Base-by-base conservation (phyloP, 2,113 vertebrate species). In the Grantiella picta region DNA sequence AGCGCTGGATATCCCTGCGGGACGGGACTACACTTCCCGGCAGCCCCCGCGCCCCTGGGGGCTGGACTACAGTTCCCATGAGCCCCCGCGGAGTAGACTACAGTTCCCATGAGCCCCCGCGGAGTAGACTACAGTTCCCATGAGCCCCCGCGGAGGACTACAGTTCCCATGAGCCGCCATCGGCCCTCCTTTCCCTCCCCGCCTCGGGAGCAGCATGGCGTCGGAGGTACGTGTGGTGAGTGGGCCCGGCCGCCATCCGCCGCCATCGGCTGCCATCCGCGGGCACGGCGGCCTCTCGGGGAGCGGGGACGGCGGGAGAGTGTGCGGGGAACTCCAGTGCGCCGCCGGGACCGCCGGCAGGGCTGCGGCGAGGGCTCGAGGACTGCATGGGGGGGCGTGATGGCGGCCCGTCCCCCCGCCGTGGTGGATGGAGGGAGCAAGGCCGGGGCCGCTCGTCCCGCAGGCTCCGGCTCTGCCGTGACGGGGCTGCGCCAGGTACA, bases 101-200 rank as follows among this genome's bases (percentile, higher is more conserved):
- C 88, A 4, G 1, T 4, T 90, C 93, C 93, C 95, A 4, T 38
- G 24, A 53, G 52, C 10, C 21, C 29, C 14, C 31, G 23, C 71
- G 13, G 7, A n/a, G n/a, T n/a, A n/a, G n/a, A n/a, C n/a, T n/a
- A n/a, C n/a, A n/a, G n/a, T n/a, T n/a, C n/a, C n/a, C n/a, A n/a
- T n/a, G n/a, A n/a, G n/a, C n/a, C n/a, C n/a, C n/a, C n/a, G n/a
- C n/a, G n/a, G n/a, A n/a, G n/a, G n/a, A n/a, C n/a, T n/a, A n/a
- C n/a, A n/a, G n/a, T n/a, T n/a, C n/a, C n/a, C n/a, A n/a, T n/a
- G n/a, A n/a, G n/a, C n/a, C n/a, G n/a, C n/a, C n/a, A n/a, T n/a
- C n/a, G 13, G 7, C 3, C 0, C 7, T 0, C 1, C 0, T 1
- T 1, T 1, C 6, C 5, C 4, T 5, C 7, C 4, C 2, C 7